A percentile compares a stretch with the other conserved stretches of the same genome.
These are phyloP conservation scores for Rhegmatorhina hoffmannsi DNA, from an alignment of 2,113 vertebrate genomes.

Conservation along the genomic window DNA sequence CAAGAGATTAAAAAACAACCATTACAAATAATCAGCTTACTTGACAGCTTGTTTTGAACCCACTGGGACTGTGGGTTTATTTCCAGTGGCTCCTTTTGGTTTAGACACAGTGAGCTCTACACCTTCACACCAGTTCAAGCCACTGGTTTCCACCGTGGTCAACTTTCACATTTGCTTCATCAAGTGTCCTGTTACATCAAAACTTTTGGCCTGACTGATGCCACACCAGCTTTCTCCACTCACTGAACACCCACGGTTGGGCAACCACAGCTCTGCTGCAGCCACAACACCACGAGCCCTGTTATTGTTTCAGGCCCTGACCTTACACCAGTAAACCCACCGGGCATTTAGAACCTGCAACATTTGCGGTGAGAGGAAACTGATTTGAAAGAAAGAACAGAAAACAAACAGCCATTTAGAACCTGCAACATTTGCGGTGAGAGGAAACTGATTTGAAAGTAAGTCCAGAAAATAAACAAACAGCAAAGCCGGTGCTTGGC, in stretches of 20 bases:
- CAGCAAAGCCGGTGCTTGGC: too few species aligned
- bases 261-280: not conserved
- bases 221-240: not conserved
- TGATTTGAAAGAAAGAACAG: not conserved
- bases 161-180: accelerated
- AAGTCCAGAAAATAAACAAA: not conserved
- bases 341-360: not conserved
- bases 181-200: not conserved
- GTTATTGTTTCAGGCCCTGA: not conserved
- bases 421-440: not conserved
- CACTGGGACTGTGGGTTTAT: not conserved
- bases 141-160: accelerated
- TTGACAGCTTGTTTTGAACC: not conserved
- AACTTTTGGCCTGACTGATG: not conserved
- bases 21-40: not conserved
- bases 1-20: not conserved
- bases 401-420: not conserved
- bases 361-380: not conserved
- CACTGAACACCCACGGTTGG: accelerated
- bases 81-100: not conserved
- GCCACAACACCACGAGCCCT: accelerated
- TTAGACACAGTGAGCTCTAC: not conserved
- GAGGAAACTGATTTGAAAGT: not conserved
- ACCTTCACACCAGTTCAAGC: too few species aligned
- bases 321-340: not conserved